Conservation (phyloP, 2,113 vertebrate genomes). For the Callospermophilus lateralis region DNA sequence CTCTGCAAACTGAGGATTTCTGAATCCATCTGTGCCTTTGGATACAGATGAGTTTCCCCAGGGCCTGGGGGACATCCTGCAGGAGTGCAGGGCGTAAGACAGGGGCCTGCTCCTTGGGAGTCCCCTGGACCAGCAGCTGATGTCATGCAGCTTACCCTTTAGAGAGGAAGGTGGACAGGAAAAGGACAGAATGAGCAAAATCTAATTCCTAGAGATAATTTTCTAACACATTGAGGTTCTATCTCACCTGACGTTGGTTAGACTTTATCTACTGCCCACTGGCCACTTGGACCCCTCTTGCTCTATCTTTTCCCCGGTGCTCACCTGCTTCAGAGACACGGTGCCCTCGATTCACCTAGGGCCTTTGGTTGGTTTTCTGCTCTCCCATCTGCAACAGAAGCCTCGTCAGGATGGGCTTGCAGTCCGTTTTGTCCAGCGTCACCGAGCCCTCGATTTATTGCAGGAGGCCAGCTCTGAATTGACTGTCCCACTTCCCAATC, state of each 20-base stretch:
- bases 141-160: too few relatives aligned
- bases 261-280: background rate
- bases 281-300: accelerated
- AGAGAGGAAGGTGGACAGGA: background rate
- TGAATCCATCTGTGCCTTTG: too few relatives aligned
- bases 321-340: background rate
- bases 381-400: too few relatives aligned
- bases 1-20: too few relatives aligned
- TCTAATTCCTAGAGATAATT: background rate
- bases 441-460: background rate
- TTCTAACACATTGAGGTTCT: too few relatives aligned
- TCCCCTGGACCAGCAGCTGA: background rate
- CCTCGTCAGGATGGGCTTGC: too few relatives aligned
- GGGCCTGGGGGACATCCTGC: background rate
- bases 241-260: background rate
- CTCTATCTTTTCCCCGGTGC: too few relatives aligned
- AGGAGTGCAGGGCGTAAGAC: background rate
- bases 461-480: background rate
- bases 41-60: too few relatives aligned
- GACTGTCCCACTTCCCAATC: too few relatives aligned
- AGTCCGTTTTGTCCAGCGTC: too few relatives aligned
- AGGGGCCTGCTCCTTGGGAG: background rate
- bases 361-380: too few relatives aligned
- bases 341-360: too few relatives aligned
- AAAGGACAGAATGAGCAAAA: background rate